phyloP scores from a whole-genome alignment of 2,113 vertebrate species.

The Larimichthys polyactis region DNA sequence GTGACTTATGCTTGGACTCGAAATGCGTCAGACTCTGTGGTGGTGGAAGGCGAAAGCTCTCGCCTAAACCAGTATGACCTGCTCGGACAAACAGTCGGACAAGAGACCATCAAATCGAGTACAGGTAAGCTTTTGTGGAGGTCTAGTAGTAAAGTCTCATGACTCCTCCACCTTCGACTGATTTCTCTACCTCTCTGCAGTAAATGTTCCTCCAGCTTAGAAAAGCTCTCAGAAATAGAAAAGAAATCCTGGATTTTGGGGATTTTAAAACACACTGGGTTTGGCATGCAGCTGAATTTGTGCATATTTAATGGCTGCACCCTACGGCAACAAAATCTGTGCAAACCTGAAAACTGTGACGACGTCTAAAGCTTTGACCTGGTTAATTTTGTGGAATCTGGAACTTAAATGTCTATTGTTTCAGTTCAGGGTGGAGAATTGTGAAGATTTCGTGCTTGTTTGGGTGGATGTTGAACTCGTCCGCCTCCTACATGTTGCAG shows the following conservation, averaged over 20 bases:
- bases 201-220: not conserved
- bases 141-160: not conserved
- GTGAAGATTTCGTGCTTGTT: constrained; percentile 34
- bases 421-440: constrained; percentile 35
- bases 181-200: not conserved
- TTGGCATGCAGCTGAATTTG: not conserved
- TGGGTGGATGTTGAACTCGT: constrained; percentile 50
- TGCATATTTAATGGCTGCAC: constrained; percentile 4
- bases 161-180: constrained; percentile 9
- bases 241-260: not conserved
- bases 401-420: constrained; percentile 15
- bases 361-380: not conserved
- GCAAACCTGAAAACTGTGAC: not conserved
- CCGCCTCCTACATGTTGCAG: constrained; percentile 63
- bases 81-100: constrained; percentile 94
- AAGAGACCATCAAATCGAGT: constrained; percentile 96
- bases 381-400: constrained; percentile 2
- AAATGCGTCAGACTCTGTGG: constrained; percentile 95
- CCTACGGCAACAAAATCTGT: not conserved
- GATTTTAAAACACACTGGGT: not conserved
- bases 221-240: not conserved
- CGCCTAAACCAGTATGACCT: constrained; percentile 97
- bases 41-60: constrained; percentile 96
- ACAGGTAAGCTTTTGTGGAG: constrained; percentile 87
- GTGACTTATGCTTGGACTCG: constrained; percentile 97